These are phyloP conservation scores for Enteromius trimaculatus DNA, from an alignment of 2,797 vertebrate genomes.

Conservation along the genomic window DNA sequence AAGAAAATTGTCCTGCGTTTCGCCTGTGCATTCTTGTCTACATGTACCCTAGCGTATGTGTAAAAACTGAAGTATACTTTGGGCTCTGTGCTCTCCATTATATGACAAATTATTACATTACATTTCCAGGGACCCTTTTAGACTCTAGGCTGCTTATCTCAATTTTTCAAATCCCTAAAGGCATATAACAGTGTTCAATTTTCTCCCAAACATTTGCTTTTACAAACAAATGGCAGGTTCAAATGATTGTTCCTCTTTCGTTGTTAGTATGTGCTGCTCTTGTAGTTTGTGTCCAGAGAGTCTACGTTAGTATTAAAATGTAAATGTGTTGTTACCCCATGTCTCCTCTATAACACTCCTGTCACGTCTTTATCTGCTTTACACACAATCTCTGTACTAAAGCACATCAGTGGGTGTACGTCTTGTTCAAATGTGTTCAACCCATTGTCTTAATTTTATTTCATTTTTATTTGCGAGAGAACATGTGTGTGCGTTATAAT, in stretches of 20 bases:
- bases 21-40: background rate
- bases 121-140: background rate
- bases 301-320: slow-evolving; percentile 38
- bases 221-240: background rate
- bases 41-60: background rate
- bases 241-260: background rate
- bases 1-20: background rate
- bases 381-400: slow-evolving; percentile 34
- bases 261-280: slow-evolving; percentile 10
- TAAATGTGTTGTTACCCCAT: background rate
- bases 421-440: slow-evolving; percentile 56
- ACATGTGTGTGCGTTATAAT: slow-evolving; percentile 26
- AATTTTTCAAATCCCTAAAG: slow-evolving; percentile 3
- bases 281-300: slow-evolving; percentile 26
- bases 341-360: background rate
- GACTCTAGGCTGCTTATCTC: background rate
- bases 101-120: background rate
- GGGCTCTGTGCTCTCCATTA: background rate
- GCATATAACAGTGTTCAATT: slow-evolving; percentile 37
- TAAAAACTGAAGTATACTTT: background rate
- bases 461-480: slow-evolving; percentile 16
- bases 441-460: slow-evolving; percentile 58
- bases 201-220: background rate
- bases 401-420: slow-evolving; percentile 40
- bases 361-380: slow-evolving; percentile 31